phyloP scores from a whole-genome alignment of 2,888 invertebrate genomes.

The Dryomyza anilis region DNA sequence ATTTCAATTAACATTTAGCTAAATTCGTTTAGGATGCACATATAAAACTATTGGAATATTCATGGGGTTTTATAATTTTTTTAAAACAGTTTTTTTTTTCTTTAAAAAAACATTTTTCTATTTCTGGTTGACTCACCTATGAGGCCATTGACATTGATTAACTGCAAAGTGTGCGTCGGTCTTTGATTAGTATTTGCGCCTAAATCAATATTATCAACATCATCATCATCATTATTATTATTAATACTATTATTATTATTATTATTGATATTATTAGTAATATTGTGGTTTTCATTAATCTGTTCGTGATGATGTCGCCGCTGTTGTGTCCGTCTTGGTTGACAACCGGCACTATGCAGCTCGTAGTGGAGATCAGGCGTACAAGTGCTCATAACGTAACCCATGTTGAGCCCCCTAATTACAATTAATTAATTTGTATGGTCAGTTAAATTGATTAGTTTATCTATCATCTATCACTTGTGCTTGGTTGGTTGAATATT shows the following conservation, averaged over 20 bases:
- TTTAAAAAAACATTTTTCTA: too few species aligned
- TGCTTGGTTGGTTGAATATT: too few species aligned
- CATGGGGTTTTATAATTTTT: neutral
- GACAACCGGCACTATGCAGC: neutral
- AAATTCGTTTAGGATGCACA: neutral
- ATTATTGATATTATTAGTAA: neutral
- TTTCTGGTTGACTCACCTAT: slow-evolving; percentile 6
- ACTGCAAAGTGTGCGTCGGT: slow-evolving; percentile 2
- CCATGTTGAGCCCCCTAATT: too few species aligned
- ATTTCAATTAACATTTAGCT: neutral
- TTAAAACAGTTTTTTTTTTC: too few species aligned
- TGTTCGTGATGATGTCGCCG: neutral
- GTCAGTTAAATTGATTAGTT: too few species aligned
- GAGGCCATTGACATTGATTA: slow-evolving; percentile 5
- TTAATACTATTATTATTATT: slow-evolving; percentile 4
- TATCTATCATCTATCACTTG: too few species aligned
- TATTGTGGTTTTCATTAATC: neutral
- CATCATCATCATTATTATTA: neutral
- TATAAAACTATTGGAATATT: too few species aligned
- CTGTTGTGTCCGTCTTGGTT: too few species aligned
- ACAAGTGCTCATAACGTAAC: slow-evolving; percentile 75
- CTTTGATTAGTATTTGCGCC: neutral
- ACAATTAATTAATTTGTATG: too few species aligned
- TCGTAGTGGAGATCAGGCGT: slow-evolving; percentile 67
- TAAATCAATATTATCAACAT: neutral